Evolutionary conservation across 35 echinoderm and acorn worm species (phyloP).

Genomic region (Holothuria glaberrima): DNA sequence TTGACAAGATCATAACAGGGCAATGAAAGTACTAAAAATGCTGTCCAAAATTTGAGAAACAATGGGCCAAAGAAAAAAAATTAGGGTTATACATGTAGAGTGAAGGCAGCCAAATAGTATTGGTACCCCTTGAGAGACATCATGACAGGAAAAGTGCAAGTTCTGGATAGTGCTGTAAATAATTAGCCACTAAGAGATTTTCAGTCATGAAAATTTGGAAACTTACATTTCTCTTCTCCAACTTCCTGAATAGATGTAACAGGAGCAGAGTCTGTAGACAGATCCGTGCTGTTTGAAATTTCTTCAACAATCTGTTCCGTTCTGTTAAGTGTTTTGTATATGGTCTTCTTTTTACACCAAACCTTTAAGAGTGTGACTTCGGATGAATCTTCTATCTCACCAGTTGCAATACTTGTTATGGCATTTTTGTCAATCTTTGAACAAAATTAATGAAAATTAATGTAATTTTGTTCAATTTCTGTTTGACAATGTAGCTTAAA

Average conservation of each 20-base stretch:
- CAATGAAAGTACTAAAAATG: no score
- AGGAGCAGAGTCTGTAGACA: background rate
- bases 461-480: no score
- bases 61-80: no score
- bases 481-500: no score
- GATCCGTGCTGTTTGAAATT: background rate
- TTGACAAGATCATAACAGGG: no score
- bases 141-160: no score
- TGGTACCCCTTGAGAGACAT: no score
- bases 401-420: conserved; percentile 75
- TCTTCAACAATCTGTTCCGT: background rate
- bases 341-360: conserved; percentile 75
- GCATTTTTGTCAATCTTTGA: conserved; percentile 72
- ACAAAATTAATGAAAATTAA: background rate
- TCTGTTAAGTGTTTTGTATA: conserved; percentile 25
- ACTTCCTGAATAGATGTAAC: conserved; percentile 12
- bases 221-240: conserved; percentile 66
- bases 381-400: conserved; percentile 63
- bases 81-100: no score
- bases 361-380: conserved; percentile 71
- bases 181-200: no score
- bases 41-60: no score
- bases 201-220: background rate
- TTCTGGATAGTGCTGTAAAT: no score
- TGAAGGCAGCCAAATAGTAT: no score